These are phyloP conservation scores for Spisula solida DNA, from an alignment of 2,888 invertebrate species.

Conservation along the genomic window DNA sequence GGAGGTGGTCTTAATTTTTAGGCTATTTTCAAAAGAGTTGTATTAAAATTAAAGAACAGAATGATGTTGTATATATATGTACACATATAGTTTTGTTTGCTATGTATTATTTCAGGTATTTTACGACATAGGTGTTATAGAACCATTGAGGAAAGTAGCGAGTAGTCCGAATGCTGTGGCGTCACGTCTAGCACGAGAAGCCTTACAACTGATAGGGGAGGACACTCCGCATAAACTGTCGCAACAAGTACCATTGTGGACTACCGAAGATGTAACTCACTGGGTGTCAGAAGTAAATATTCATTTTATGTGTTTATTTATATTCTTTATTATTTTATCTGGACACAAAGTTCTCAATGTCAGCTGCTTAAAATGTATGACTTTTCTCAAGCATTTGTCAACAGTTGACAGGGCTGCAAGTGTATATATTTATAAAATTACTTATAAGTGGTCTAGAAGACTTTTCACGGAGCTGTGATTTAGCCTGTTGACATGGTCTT, in stretches of 20 bases:
- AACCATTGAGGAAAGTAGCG: conserved; percentile 97
- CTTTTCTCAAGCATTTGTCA: no score
- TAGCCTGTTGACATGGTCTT: no score
- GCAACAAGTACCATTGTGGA: conserved; percentile 99
- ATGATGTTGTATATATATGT: no score
- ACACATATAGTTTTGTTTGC: no score
- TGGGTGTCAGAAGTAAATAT: conserved; percentile 95
- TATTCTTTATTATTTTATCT: conserved; percentile 51
- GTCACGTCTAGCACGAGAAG: conserved; percentile 94
- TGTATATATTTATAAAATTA: no score
- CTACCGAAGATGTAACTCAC: conserved; percentile 97
- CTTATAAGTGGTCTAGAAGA: no score
- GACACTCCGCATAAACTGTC: conserved; percentile 98
- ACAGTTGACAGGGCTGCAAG: no score
- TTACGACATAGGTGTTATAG: conserved; percentile 97
- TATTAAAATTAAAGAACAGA: no score
- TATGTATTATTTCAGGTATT: conserved; percentile 90
- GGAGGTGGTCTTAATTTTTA: no score
- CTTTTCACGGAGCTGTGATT: no score
- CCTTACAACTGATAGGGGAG: conserved; percentile 94
- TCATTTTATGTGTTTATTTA: neutral
- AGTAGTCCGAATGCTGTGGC: conserved; percentile 99
- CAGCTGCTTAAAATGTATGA: no score
- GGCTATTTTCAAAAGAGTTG: no score
- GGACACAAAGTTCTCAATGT: conserved; percentile 96